A percentile compares a stretch with the other conserved stretches of the same genome.
Conservation (phyloP, 2,797 vertebrate species). For the Parambassis ranga region DNA sequence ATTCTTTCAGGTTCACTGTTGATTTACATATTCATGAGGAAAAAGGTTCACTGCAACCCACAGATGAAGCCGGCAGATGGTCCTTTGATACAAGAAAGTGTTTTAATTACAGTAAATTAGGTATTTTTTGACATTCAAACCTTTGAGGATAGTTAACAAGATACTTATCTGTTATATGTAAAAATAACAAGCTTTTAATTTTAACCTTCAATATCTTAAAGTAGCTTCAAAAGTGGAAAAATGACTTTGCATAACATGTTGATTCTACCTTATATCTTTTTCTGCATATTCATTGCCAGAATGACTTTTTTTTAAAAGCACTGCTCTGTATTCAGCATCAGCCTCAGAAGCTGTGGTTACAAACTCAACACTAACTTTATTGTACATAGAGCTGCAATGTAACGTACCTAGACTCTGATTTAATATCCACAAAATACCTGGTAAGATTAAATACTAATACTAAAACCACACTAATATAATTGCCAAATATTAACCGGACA, state of each 20-base stretch:
- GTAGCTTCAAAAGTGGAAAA: conserved; percentile 22
- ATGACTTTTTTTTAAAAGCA: neutral
- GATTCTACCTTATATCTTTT: neutral
- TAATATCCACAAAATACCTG: no score
- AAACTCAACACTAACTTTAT: neutral
- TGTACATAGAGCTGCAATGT: neutral
- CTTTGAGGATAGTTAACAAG: conserved; percentile 43
- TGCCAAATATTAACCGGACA: neutral
- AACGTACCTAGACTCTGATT: no score
- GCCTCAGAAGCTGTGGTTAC: neutral
- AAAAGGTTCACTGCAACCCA: conserved; percentile 49
- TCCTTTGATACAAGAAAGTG: conserved; percentile 58
- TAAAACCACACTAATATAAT: neutral
- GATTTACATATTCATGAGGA: conserved; percentile 68
- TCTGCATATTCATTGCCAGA: conserved; percentile 1
- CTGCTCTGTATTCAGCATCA: neutral
- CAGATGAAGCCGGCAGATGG: conserved; percentile 61
- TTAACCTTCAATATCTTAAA: conserved; percentile 19
- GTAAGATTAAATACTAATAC: no score
- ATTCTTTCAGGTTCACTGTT: conserved; percentile 54
- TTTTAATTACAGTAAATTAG: conserved; percentile 62
- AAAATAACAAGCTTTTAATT: conserved; percentile 27
- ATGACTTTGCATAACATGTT: neutral
- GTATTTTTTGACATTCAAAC: conserved; percentile 57
- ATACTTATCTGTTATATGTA: conserved; percentile 28